These are phyloP conservation scores for Apantesis nais DNA, from an alignment of 2,888 invertebrate genomes.

Conservation along the genomic window DNA sequence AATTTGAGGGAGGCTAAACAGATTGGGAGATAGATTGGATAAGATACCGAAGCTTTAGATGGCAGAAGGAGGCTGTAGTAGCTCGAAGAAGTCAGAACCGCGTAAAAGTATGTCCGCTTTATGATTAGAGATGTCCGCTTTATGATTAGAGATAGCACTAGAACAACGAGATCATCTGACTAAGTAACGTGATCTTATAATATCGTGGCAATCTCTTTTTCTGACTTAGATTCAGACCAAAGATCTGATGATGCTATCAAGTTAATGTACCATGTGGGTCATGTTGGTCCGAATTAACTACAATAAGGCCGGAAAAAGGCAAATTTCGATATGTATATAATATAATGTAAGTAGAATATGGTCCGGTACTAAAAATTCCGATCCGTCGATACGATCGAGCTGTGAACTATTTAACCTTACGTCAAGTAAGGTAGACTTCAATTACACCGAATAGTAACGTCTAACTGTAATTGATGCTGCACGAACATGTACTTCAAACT, in stretches of 20 bases:
- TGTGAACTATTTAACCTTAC: conserved; percentile 40
- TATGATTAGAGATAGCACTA: too few relatives aligned
- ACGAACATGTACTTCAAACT: too few relatives aligned
- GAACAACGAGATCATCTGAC: too few relatives aligned
- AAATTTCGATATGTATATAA: conserved; percentile 18
- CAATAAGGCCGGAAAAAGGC: conserved; percentile 3
- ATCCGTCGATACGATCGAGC: conserved; percentile 42
- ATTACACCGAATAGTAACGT: conserved; percentile 33
- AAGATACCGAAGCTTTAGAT: too few relatives aligned
- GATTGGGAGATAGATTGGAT: too few relatives aligned
- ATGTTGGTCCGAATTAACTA: conserved; percentile 2
- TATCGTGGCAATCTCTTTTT: not conserved
- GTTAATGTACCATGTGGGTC: conserved; percentile 10
- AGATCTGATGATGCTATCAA: conserved; percentile 4
- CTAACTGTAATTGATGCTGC: not conserved
- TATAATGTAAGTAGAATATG: conserved; percentile 38
- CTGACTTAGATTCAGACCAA: not conserved
- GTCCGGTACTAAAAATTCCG: conserved; percentile 48
- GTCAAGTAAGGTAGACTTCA: conserved; percentile 19
- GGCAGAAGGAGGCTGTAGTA: not conserved
- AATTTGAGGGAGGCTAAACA: too few relatives aligned
- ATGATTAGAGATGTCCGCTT: too few relatives aligned
- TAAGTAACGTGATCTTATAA: too few relatives aligned
- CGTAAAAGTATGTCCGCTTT: too few relatives aligned
- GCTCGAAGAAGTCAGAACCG: not conserved